Evolutionary conservation across 2,113 vertebrate species (phyloP).

Genomic region (Sorex araneus): DNA sequence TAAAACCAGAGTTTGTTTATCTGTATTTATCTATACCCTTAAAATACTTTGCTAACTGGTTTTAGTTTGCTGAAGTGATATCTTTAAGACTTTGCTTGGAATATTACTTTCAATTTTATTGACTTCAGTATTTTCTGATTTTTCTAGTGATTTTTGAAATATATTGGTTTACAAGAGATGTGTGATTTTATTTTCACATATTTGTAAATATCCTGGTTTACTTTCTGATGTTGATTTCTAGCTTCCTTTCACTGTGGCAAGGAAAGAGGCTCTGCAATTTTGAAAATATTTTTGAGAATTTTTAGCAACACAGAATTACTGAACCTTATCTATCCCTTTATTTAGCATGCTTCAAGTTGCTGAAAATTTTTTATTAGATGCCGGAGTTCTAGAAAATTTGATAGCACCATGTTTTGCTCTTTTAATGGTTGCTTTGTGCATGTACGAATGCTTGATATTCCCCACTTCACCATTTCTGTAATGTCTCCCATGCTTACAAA

Average conservation of each 20-base stretch:
- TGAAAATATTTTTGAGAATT: slow-evolving; percentile 37
- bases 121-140: slow-evolving; percentile 56
- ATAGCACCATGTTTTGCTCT: not conserved
- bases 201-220: slow-evolving; percentile 19
- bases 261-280: not conserved
- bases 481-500: not conserved
- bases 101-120: slow-evolving; percentile 20
- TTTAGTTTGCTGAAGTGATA: not conserved
- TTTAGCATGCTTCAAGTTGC: not conserved
- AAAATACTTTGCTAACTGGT: not conserved
- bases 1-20: not conserved
- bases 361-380: not conserved
- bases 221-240: not conserved
- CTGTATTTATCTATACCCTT: not conserved
- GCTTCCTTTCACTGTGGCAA: not conserved
- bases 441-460: not conserved
- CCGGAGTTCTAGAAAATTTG: not conserved
- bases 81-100: not conserved
- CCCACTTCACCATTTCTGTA: not conserved
- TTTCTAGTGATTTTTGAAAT: slow-evolving; percentile 15
- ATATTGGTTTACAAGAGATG: not conserved
- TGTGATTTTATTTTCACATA: not conserved
- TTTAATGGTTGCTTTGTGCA: not conserved
- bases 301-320: not conserved
- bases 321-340: slow-evolving; percentile 5